Evolutionary conservation across 2,113 vertebrate genomes (phyloP), one percentile per base, ranked within the genome.

Genomic region (Nycticebus coucang): DNA sequence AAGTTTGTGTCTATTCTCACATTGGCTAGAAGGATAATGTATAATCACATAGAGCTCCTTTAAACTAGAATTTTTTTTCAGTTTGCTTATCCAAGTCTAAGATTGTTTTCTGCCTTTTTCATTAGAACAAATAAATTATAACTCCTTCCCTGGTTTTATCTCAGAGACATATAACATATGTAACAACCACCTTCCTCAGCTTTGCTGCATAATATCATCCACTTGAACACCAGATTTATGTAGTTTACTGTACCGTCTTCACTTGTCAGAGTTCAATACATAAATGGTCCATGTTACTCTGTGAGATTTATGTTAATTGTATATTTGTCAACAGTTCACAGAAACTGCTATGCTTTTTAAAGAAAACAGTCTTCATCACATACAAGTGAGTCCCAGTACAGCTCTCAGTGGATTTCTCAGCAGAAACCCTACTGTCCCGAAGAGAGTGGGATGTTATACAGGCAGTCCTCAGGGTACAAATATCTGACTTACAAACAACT

Each of bases 61-160:
- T 57, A 37, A 87, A 60, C 33, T 64, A 92, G 64, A 89, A 62
- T 71, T 89, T 94, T 80, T 77, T 91, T 79, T 83, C 28, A 69
- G 53, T 79, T 87, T 90, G 30, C 57, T 89, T 75, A 86, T 79
- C n/a, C 21, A 33, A 24, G 11, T 21, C 69, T 75, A 21, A 86
- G 59, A 82, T 45, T 12, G 55, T 84, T 81, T 81, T 82, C 37
- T 83, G 64, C 21, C 66, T 45, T 81, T 85, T 78, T 79, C 74
- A 30, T 91, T 41, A 28, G 22, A 53, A n/a, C 22, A 78, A 50
- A 45, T 71, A 66, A 41, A 68, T 87, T 19, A 82, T 1, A 71
- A 41, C 41, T 53, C 30, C 13, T 26, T 35, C 33, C 53, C 62
- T 17, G 11, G 18, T 1, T 33, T 26, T 3, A 17, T 8, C 24